Base-by-base conservation (phyloP, 1,140 invertebrate genomes). In the Anthonomus grandis region DNA sequence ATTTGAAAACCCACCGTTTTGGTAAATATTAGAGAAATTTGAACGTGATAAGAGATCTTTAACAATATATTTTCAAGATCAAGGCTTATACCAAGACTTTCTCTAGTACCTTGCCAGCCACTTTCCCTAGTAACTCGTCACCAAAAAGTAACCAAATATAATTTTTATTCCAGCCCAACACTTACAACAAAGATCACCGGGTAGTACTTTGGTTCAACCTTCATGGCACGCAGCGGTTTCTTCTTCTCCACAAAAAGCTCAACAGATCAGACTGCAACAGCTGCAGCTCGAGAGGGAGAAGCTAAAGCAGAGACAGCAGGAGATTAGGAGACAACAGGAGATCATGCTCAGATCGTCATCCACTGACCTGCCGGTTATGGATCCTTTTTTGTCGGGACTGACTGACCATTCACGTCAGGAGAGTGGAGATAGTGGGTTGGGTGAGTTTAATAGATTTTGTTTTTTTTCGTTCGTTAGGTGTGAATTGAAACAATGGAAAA, bases 321-420 rank as follows among this genome's bases (percentile, higher is more conserved):
- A 95, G 77, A 92, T 95, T 64, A 83, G 86, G 70, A 79, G 87
- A 69, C 89, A 86, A 78, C 83, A 88, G 79, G 85, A 88, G 72
- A 69, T 88, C 55, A 83, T 89, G 81, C 77, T 86, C 57, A 78
- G 85, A 60, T 82, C 84, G 52, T 82, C 77, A 53, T 77, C 79
- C 3, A 80, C 79, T 15, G 78, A 78, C 21, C 66, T 71, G 27
- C 69, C 79, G 50, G 76, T 80, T 4, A 80, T 88, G 75, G 91
- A 94, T 74, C 90, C 91, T 23, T 93, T 93, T 75, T 77, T 93
- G 54, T 82, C 83, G 0, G 85, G 86, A 22, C 79, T 89, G 42
- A 84, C 83, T 45, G 90, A 94, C 67, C 92, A 96, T 74, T 87
- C 90, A 47, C 81, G 93, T 52, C 93, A 96, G 75, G 93, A 95